Conservation (phyloP, 2,888 invertebrate species). For the Actias luna region DNA sequence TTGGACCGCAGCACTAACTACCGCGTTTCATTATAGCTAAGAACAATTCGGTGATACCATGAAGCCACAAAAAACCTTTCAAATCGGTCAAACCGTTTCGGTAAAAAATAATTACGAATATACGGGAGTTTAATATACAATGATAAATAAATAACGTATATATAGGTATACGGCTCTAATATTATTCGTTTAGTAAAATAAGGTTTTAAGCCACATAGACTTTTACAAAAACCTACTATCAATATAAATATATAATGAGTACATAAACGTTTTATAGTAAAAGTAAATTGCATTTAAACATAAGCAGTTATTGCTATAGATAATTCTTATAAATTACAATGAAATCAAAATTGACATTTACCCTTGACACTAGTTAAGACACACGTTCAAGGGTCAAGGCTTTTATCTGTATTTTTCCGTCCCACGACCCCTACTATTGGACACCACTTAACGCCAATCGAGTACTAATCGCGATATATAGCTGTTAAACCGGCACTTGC, state of each 20-base stretch:
- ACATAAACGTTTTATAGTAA: neutral
- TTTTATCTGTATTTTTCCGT: constrained; percentile 50
- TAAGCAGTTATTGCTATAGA: neutral
- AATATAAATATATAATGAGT: too few relatives aligned
- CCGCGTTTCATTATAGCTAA: too few relatives aligned
- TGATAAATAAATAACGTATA: too few relatives aligned
- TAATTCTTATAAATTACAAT: constrained; percentile 7
- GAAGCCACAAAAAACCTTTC: too few relatives aligned
- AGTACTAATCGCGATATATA: constrained; percentile 69
- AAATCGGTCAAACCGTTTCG: too few relatives aligned
- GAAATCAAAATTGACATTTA: constrained; percentile 7
- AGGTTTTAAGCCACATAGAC: neutral
- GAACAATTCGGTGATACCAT: too few relatives aligned
- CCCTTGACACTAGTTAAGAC: constrained; percentile 72
- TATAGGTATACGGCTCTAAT: too few relatives aligned
- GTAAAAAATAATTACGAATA: too few relatives aligned
- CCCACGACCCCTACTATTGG: constrained; percentile 43
- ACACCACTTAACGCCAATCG: constrained; percentile 70
- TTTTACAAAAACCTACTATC: neutral
- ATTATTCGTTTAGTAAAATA: too few relatives aligned
- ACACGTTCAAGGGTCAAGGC: constrained; percentile 52
- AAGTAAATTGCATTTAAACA: neutral
- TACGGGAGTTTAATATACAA: too few relatives aligned
- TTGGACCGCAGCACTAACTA: too few relatives aligned
- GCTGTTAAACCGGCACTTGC: constrained; percentile 64